These are phyloP conservation scores for Drosophila baimaii DNA, from an alignment of 1,140 invertebrate genomes.

Conservation along the genomic window DNA sequence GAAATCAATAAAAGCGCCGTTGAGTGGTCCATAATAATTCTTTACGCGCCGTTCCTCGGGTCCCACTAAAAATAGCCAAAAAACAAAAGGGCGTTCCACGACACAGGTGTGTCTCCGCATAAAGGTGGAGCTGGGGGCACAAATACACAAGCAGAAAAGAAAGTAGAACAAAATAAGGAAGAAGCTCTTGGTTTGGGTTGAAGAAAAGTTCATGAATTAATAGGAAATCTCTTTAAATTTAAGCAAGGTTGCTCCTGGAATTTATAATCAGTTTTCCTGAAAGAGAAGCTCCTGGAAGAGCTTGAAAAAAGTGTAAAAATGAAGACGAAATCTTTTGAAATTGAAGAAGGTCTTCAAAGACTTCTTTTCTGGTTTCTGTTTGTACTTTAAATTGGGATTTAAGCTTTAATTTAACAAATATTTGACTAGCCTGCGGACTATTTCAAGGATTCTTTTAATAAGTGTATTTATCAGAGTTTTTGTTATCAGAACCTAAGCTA, in stretches of 20 bases:
- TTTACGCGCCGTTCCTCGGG: slow-evolving; percentile 62
- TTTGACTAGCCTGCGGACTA: not conserved
- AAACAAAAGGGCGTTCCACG: not conserved
- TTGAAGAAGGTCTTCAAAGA: too few relatives aligned
- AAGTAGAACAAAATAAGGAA: not conserved
- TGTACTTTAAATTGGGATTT: not conserved
- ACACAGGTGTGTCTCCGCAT: slow-evolving; percentile 55
- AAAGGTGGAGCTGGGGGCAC: not conserved
- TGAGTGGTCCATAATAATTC: slow-evolving; percentile 62
- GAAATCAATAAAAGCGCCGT: slow-evolving; percentile 65
- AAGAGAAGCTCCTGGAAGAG: too few relatives aligned
- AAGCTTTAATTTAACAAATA: not conserved
- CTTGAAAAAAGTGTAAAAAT: too few relatives aligned
- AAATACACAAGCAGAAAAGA: slow-evolving; percentile 1
- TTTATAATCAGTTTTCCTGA: too few relatives aligned
- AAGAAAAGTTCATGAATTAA: not conserved
- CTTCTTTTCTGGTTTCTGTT: not conserved
- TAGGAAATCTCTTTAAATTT: not conserved
- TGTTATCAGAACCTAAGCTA: not conserved
- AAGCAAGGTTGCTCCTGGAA: too few relatives aligned
- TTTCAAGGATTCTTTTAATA: too few relatives aligned
- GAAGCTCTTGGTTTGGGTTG: too few relatives aligned
- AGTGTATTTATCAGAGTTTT: not conserved
- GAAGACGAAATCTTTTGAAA: too few relatives aligned
- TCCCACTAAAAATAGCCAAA: slow-evolving; percentile 63